Evolutionary conservation across 2,888 invertebrate species (phyloP).

Genomic region (Stramonita haemastoma): DNA sequence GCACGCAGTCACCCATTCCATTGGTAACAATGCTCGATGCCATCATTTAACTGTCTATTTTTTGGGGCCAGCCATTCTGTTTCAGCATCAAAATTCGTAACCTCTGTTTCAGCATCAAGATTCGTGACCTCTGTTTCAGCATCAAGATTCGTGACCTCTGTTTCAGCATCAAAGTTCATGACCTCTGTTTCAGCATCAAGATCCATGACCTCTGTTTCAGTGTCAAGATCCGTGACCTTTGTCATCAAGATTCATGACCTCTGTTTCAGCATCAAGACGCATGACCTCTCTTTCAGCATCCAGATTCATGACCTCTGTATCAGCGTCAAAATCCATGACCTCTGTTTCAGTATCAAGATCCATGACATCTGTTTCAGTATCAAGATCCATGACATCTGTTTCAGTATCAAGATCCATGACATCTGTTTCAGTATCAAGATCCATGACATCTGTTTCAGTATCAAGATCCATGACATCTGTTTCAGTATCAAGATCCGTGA

Average conservation of each 20-base stretch:
- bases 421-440: neutral
- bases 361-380: neutral
- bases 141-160: conserved; percentile 79
- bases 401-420: neutral
- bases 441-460: neutral
- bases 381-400: neutral
- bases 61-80: too few species aligned
- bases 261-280: neutral
- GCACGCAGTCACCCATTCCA: too few species aligned
- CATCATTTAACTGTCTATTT: too few species aligned
- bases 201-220: neutral
- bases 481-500: too few species aligned
- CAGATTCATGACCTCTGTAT: neutral
- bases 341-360: neutral
- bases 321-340: neutral
- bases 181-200: conserved; percentile 78
- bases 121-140: conserved; percentile 80
- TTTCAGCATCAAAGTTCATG: conserved; percentile 4
- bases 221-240: neutral
- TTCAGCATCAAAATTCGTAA: conserved; percentile 64
- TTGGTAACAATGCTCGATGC: too few species aligned
- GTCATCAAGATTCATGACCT: neutral
- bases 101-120: conserved; percentile 78
- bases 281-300: neutral
- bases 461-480: neutral